Evolutionary conservation across 2,113 vertebrate species (phyloP).

Genomic region (Scalopus aquaticus): DNA sequence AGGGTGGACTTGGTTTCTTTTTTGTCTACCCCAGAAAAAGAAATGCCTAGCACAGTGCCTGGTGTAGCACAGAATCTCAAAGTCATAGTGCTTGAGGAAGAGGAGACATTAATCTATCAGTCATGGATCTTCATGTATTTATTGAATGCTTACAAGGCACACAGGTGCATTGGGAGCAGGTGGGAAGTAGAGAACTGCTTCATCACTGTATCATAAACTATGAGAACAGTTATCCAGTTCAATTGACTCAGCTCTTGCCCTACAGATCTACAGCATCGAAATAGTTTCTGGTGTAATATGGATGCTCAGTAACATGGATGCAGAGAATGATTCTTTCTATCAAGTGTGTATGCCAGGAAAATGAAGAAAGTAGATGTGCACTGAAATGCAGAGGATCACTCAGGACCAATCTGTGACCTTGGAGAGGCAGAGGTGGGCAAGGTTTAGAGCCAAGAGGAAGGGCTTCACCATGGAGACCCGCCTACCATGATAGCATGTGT

Average conservation of each 20-base stretch:
- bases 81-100: background rate
- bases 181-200: background rate
- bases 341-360: background rate
- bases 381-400: background rate
- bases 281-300: background rate
- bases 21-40: background rate
- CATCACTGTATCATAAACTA: background rate
- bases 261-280: background rate
- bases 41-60: background rate
- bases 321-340: background rate
- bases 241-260: background rate
- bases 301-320: background rate
- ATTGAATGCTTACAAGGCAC: background rate
- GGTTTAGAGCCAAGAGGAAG: background rate
- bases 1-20: background rate
- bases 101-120: background rate
- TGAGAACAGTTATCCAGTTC: background rate
- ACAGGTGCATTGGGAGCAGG: background rate
- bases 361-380: background rate
- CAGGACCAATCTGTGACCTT: background rate
- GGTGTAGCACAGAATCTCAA: background rate
- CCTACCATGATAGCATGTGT: too few relatives aligned
- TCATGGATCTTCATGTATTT: background rate
- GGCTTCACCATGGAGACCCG: background rate
- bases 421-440: background rate